Evolutionary conservation across 1,140 invertebrate species (phyloP), one percentile per base, ranked within the genome.

Genomic region (Sarcophaga bullata): DNA sequence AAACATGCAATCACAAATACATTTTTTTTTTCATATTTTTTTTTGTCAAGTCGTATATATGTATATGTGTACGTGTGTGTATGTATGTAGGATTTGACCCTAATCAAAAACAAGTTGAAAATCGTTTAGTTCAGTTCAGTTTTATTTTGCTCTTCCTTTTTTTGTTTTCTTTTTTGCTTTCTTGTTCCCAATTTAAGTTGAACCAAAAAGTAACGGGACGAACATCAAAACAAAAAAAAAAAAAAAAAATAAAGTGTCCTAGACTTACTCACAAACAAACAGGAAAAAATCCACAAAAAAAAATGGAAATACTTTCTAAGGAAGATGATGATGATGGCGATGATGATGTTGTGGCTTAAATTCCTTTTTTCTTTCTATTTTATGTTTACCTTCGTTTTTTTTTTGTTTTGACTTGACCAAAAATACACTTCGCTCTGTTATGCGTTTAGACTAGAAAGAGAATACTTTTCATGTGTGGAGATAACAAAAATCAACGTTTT

Each of bases 91-190:
- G 48, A 19, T 78, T 50, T 78, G 47, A 78, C 75, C 75, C 75
- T 78, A 78, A 78, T 78, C 75, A 78, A 78, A 78, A 78, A 78
- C 75, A 78, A 78, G 75, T 78, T 78, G 75, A 78, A 78, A 78
- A 78, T 78, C 75, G 75, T 78, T 78, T 78, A 78, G 75, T 50
- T 52, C 25, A 37, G 25, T 37, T 37, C n/a, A n/a, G n/a, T n/a
- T n/a, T 78, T 50, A 50, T 78, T 50, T 68, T 19, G 9, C 62
- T 68, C 19, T 78, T 78, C 4, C 9, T 48, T n/a, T n/a, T n/a
- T n/a, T 78, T 7, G 8, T 17, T 78, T 78, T 50, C 6, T 10
- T 17, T 19, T 3, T 49, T 76, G 17, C 48, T 76, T 47, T 76
- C 3, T 52, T 78, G 48, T 50, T 25, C 19, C 75, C 75, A 78